phyloP scores from a whole-genome alignment of 2,113 vertebrate genomes.

The Abramis brama region DNA sequence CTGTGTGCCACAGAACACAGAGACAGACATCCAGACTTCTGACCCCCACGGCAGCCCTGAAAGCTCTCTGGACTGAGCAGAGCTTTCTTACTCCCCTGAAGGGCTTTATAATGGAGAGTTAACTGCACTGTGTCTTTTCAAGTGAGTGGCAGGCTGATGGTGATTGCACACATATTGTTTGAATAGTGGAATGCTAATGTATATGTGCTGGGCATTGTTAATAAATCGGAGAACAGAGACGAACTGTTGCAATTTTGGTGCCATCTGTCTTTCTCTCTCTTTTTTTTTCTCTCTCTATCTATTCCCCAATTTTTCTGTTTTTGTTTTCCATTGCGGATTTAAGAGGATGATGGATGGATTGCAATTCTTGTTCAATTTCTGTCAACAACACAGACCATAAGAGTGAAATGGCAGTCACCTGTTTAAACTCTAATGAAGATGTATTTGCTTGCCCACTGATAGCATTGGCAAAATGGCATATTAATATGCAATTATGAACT shows the following conservation, averaged over 20 bases:
- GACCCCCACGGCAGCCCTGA: constrained; percentile 14
- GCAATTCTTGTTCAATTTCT: constrained; percentile 40
- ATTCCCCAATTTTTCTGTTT: not conserved
- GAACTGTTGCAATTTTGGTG: constrained; percentile 25
- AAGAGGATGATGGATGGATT: constrained; percentile 33
- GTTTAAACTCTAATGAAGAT: constrained; percentile 49
- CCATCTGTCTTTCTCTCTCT: constrained; percentile 46
- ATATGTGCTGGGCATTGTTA: constrained; percentile 50
- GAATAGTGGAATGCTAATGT: constrained; percentile 52
- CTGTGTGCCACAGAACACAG: constrained; percentile 21
- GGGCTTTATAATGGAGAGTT: constrained; percentile 20
- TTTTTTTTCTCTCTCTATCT: constrained; percentile 8
- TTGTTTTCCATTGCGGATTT: not conserved
- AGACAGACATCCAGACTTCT: constrained; percentile 31
- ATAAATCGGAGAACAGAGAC: constrained; percentile 15
- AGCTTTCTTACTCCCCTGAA: constrained; percentile 25
- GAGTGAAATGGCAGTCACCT: constrained; percentile 55
- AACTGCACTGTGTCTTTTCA: constrained; percentile 19
- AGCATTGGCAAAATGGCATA: constrained; percentile 66
- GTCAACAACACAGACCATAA: constrained; percentile 55
- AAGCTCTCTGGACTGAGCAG: constrained; percentile 18
- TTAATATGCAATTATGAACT: constrained; percentile 69
- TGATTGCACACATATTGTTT: constrained; percentile 55
- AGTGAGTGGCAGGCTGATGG: constrained; percentile 53
- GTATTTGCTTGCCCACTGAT: constrained; percentile 57